Percentiles rank a stretch among this genome's conserved stretches.
phyloP scores from a whole-genome alignment of 2,888 invertebrate species.

The Agriopis marginaria region DNA sequence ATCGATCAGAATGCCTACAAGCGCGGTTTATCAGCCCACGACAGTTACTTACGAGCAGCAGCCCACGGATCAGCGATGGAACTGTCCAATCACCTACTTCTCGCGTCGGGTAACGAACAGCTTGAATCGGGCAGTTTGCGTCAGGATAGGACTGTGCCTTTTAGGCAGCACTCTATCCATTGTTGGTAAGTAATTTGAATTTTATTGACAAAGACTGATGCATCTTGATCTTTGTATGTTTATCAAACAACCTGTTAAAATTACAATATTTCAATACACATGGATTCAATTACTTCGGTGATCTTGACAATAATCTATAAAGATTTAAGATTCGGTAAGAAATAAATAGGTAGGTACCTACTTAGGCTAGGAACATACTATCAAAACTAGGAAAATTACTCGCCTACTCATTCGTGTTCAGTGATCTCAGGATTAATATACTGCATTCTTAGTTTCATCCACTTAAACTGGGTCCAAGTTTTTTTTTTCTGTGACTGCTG shows the following conservation, averaged over 20 bases:
- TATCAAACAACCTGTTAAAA: not conserved
- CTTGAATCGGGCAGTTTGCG: constrained; percentile 76
- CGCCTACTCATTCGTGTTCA: not conserved
- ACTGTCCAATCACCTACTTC: constrained; percentile 85
- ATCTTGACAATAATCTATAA: no score
- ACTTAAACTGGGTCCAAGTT: no score
- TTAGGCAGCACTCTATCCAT: constrained; percentile 77
- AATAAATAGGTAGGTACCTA: not conserved
- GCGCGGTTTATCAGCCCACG: constrained; percentile 92
- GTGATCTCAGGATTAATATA: no score
- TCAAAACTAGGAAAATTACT: not conserved
- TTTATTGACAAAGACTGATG: not conserved
- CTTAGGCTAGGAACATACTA: not conserved
- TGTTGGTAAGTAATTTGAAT: constrained; percentile 68
- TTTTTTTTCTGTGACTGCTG: no score
- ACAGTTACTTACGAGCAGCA: constrained; percentile 91
- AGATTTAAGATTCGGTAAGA: no score
- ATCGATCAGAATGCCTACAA: constrained; percentile 87
- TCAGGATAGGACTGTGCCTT: constrained; percentile 75
- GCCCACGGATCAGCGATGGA: constrained; percentile 85
- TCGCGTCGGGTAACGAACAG: constrained; percentile 82
- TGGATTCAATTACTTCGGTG: no score
- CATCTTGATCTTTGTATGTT: not conserved
- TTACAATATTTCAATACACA: not conserved
- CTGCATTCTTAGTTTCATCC: no score